Evolutionary conservation across 2,113 vertebrate species (phyloP).

Genomic region (Poeciliopsis turrubarensis): DNA sequence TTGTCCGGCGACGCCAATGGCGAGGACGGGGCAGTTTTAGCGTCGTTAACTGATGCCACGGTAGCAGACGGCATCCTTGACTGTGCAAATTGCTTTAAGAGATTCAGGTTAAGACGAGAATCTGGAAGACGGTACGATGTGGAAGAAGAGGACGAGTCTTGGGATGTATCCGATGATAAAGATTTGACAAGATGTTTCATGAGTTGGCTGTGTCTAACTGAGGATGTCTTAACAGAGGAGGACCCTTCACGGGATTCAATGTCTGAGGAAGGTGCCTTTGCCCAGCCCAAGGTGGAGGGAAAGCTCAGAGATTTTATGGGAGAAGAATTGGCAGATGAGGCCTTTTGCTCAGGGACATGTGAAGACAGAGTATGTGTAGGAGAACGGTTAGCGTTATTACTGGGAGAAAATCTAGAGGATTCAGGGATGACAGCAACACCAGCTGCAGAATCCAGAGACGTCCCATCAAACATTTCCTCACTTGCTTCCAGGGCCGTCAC

Average conservation of each 20-base stretch:
- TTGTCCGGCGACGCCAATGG: constrained; percentile 90
- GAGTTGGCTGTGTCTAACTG: constrained; percentile 86
- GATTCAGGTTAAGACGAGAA: constrained; percentile 91
- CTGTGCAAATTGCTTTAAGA: constrained; percentile 97
- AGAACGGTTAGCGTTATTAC: constrained; percentile 24
- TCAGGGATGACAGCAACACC: constrained; percentile 75
- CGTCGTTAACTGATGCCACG: constrained; percentile 78
- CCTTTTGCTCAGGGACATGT: constrained; percentile 80
- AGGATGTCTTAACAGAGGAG: constrained; percentile 71
- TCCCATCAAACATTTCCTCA: constrained; percentile 89
- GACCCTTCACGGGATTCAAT: constrained; percentile 85
- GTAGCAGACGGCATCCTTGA: constrained; percentile 78
- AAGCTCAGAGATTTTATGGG: constrained; percentile 85
- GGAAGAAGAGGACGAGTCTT: constrained; percentile 76
- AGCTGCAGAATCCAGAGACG: constrained; percentile 54
- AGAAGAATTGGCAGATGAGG: constrained; percentile 77
- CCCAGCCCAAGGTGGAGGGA: constrained; percentile 81
- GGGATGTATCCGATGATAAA: constrained; percentile 91
- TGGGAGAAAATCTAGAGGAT: constrained; percentile 61
- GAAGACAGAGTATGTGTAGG: constrained; percentile 67
- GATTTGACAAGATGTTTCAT: constrained; percentile 97
- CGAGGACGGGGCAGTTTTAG: constrained; percentile 94
- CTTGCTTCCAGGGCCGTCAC: constrained; percentile 91
- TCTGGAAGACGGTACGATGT: constrained; percentile 82
- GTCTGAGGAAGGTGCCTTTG: constrained; percentile 92